phyloP scores from a whole-genome alignment of 2,888 invertebrate genomes.

The Philereme vetulata region DNA sequence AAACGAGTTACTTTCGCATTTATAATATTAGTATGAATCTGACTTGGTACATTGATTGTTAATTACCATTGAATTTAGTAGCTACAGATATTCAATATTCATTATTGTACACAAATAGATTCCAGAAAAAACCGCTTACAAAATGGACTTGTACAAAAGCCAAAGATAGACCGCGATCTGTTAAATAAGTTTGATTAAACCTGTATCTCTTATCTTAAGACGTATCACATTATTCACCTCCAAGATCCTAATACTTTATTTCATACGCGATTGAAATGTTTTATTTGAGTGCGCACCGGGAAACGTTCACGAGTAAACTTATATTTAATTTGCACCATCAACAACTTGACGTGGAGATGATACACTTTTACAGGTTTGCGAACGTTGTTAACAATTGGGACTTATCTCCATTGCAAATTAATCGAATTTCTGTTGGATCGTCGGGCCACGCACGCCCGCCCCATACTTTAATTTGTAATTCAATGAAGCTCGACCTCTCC shows the following conservation, averaged over 20 bases:
- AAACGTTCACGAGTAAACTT: constrained; percentile 70
- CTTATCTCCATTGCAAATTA: constrained; percentile 82
- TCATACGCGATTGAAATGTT: constrained; percentile 78
- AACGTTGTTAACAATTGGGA: constrained; percentile 63
- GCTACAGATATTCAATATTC: too few species aligned
- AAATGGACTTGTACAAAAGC: background rate
- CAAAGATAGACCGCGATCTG: constrained; percentile 34
- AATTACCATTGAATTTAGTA: too few species aligned
- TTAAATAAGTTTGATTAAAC: constrained; percentile 47
- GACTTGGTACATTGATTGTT: too few species aligned
- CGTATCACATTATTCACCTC: constrained; percentile 61
- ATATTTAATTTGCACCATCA: constrained; percentile 83
- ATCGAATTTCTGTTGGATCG: constrained; percentile 70
- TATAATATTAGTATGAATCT: too few species aligned
- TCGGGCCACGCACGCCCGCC: constrained; percentile 57
- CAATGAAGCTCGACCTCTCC: constrained; percentile 63
- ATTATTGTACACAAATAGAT: too few species aligned
- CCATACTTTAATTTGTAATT: constrained; percentile 65
- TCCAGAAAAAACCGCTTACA: too few species aligned
- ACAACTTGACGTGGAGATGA: constrained; percentile 78
- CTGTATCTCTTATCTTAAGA: constrained; percentile 49
- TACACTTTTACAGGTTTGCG: constrained; percentile 70
- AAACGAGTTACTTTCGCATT: too few species aligned
- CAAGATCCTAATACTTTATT: constrained; percentile 71
- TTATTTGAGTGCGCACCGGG: constrained; percentile 69